phyloP scores from a whole-genome alignment of 2,113 vertebrate genomes.

The Cololabis saira region DNA sequence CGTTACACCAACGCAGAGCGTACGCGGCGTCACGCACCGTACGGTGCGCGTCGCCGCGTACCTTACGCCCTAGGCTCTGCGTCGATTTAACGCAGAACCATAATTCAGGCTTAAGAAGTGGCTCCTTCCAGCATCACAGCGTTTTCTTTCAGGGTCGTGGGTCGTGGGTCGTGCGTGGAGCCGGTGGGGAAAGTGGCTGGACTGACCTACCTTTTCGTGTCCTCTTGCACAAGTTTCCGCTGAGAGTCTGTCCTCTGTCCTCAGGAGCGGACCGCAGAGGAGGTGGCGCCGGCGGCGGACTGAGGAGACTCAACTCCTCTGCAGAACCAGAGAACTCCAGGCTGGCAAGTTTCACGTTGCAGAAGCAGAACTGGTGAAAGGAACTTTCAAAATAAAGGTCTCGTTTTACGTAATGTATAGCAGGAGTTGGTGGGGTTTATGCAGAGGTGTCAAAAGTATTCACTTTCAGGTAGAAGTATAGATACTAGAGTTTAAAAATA shows the following conservation, averaged over 20 bases:
- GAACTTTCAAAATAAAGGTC: slow-evolving; percentile 34
- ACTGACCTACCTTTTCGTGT: slow-evolving; percentile 55
- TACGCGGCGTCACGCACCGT: no score
- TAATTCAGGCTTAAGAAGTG: not conserved
- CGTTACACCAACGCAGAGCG: no score
- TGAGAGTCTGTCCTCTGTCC: slow-evolving; percentile 49
- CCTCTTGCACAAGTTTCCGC: slow-evolving; percentile 50
- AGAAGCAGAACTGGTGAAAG: not conserved
- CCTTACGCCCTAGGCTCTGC: no score
- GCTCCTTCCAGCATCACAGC: slow-evolving; percentile 48
- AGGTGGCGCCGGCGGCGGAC: slow-evolving; percentile 60
- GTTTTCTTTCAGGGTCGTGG: slow-evolving; percentile 1
- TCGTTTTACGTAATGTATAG: no score
- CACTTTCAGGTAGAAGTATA: no score
- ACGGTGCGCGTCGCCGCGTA: no score
- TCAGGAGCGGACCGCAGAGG: slow-evolving; percentile 56
- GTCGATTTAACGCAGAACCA: no score
- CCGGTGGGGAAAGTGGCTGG: slow-evolving; percentile 2
- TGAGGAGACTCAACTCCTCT: slow-evolving; percentile 60
- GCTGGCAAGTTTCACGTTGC: not conserved
- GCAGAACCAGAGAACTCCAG: slow-evolving; percentile 23
- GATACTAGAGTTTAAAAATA: no score
- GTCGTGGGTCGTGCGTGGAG: slow-evolving; percentile 4
- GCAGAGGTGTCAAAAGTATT: no score
- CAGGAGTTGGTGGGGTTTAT: no score